Percentiles rank a stretch among this genome's conserved stretches.
phyloP scores from a whole-genome alignment of 1,140 invertebrate genomes.

The Musca domestica region DNA sequence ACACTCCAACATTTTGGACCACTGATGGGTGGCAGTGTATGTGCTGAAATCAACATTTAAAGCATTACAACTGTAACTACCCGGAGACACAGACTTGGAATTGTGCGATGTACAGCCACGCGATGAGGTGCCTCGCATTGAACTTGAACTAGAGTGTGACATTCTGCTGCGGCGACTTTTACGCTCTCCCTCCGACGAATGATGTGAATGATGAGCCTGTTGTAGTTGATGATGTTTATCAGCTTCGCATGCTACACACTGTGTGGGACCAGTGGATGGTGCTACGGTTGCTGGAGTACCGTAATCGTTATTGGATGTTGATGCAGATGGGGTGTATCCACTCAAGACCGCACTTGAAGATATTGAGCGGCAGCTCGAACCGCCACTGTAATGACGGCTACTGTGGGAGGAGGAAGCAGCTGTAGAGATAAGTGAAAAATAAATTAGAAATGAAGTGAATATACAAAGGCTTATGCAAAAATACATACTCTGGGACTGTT shows the following conservation, averaged over 20 bases:
- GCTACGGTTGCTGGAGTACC: constrained; percentile 11
- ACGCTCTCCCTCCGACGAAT: constrained; percentile 16
- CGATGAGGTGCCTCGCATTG: constrained; percentile 37
- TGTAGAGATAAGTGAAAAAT: neutral
- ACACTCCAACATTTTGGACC: constrained; percentile 93
- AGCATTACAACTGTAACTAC: constrained; percentile 50
- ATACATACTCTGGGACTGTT: constrained; percentile 8
- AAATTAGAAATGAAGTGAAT: constrained; percentile 2
- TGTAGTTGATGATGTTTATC: constrained; percentile 35
- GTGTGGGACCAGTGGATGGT: constrained; percentile 16
- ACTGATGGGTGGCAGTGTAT: constrained; percentile 63
- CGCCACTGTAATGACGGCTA: constrained; percentile 29
- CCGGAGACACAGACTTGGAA: constrained; percentile 40
- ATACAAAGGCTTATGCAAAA: neutral
- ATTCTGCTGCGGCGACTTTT: constrained; percentile 40
- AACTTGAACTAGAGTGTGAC: constrained; percentile 46
- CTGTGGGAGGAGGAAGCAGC: neutral
- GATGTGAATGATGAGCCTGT: constrained; percentile 27
- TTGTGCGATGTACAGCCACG: constrained; percentile 26
- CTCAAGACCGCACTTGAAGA: constrained; percentile 6
- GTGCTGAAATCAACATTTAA: constrained; percentile 50
- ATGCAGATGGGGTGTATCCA: too few relatives aligned
- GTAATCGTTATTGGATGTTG: constrained; percentile 9
- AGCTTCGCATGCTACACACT: constrained; percentile 29
- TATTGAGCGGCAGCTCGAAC: constrained; percentile 25